Percentiles rank a stretch among this genome's conserved stretches.
Conservation (phyloP, 2,113 vertebrate species). For the Catagonus wagneri region DNA sequence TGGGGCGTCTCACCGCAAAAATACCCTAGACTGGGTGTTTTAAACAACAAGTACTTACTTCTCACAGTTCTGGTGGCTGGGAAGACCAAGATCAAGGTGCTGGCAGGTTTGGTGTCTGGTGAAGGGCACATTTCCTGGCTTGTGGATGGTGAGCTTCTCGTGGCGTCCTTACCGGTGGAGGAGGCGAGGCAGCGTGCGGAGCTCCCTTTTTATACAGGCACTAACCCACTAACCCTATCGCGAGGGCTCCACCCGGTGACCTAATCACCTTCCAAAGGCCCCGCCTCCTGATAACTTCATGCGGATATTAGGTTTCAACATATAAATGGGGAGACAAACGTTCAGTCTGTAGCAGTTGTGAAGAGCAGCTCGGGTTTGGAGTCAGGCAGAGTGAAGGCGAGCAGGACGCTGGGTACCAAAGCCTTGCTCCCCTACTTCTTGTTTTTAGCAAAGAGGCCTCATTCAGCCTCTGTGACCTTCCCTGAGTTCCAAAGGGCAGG, state of each 20-base stretch:
- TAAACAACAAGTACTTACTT: not conserved
- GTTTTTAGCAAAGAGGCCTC: too few species aligned
- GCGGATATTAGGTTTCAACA: not conserved
- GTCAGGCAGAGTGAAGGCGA: too few species aligned
- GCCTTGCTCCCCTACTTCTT: too few species aligned
- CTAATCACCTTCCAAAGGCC: not conserved
- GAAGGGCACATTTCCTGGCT: not conserved
- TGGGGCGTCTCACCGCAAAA: not conserved
- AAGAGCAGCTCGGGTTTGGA: not conserved
- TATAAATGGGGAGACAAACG: rapidly evolving
- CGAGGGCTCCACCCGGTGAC: not conserved
- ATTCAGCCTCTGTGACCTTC: too few species aligned
- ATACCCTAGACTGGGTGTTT: not conserved
- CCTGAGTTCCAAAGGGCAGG: too few species aligned
- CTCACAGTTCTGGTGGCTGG: not conserved
- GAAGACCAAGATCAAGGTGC: not conserved
- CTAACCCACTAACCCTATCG: not conserved
- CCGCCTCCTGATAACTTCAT: not conserved
- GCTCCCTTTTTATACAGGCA: not conserved
- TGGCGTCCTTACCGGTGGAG: not conserved
- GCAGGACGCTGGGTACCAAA: too few species aligned
- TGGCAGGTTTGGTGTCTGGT: rapidly evolving
- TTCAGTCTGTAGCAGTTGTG: not conserved
- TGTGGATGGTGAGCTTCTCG: not conserved
- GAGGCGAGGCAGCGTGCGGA: not conserved